Percentiles rank a stretch among this genome's conserved stretches.
Evolutionary conservation across 2,113 vertebrate species (phyloP).

Genomic region (Chelonoidis abingdonii): DNA sequence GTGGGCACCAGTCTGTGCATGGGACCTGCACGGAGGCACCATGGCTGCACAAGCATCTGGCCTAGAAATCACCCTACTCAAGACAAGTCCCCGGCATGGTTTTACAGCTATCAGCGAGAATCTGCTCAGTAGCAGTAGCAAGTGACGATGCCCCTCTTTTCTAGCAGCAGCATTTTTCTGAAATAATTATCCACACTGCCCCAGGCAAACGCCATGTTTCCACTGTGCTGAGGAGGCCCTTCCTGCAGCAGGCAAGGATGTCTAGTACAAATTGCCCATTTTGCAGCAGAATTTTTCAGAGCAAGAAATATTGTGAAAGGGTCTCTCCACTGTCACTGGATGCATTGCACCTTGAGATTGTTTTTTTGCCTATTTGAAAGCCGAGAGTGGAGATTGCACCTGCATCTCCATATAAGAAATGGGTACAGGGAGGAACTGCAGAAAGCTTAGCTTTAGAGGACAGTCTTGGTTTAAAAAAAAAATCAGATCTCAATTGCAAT

Average conservation of each 20-base stretch:
- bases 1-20: background rate
- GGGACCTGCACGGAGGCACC: background rate
- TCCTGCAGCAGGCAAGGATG: background rate
- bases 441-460: background rate
- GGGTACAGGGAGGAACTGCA: background rate
- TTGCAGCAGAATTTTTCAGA: background rate
- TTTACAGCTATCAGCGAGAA: background rate
- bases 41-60: background rate
- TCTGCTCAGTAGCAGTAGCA: background rate
- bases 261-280: background rate
- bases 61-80: background rate
- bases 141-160: background rate
- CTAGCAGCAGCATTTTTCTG: background rate
- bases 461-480: background rate
- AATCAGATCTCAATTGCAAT: background rate
- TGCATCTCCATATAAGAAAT: background rate
- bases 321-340: background rate
- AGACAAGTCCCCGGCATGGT: background rate
- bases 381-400: background rate
- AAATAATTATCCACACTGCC: background rate
- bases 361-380: background rate
- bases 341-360: background rate
- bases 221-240: fast-evolving
- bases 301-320: background rate
- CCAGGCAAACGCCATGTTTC: background rate